Evolutionary conservation across 2,113 vertebrate species (phyloP).

Genomic region (Zosterops borbonicus): DNA sequence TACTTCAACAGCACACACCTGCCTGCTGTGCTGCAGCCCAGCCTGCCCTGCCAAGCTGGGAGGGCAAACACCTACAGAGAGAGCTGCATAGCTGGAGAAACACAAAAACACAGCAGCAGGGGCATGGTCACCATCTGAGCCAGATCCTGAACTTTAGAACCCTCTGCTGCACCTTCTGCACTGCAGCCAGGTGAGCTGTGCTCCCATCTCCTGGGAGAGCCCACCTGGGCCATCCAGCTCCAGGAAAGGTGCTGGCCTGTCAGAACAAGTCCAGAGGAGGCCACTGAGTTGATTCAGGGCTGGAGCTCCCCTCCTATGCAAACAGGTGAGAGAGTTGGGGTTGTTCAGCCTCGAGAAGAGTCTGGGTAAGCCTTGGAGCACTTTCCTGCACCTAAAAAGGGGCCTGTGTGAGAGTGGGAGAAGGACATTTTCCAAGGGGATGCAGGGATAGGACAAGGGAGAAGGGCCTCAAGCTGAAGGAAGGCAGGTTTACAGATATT

Average conservation of each 20-base stretch:
- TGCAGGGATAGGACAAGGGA: neutral
- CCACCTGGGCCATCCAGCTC: no score
- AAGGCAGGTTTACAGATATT: neutral
- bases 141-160: neutral
- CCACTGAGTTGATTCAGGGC: neutral
- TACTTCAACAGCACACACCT: rapidly evolving
- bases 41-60: neutral
- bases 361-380: neutral
- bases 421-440: neutral
- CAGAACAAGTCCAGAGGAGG: neutral
- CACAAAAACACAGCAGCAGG: neutral
- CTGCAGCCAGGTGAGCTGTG: neutral
- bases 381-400: neutral
- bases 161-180: neutral
- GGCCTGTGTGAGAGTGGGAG: no score
- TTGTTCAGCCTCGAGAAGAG: neutral
- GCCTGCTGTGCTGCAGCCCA: neutral
- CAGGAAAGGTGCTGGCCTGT: rapidly evolving
- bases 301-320: neutral
- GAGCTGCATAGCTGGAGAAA: neutral
- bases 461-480: neutral
- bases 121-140: neutral
- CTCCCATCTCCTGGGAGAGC: neutral
- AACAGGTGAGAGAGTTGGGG: neutral
- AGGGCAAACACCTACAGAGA: neutral